Evolutionary conservation across 2,888 invertebrate species (phyloP).

Genomic region (Merodon equestris): DNA sequence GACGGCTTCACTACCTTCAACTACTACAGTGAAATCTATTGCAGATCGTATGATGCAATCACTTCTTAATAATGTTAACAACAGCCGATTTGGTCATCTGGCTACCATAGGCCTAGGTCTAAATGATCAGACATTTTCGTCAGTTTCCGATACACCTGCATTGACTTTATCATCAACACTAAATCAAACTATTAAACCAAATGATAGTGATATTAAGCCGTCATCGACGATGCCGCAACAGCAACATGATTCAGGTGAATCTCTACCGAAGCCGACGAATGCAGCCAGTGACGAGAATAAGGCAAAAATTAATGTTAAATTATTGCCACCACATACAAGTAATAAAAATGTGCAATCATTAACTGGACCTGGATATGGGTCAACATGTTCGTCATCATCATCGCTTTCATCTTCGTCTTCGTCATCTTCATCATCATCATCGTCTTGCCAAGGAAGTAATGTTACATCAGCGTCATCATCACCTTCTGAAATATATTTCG

Average conservation of each 20-base stretch:
- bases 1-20: slow-evolving; percentile 53
- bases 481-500: slow-evolving; percentile 74
- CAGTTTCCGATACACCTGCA: not conserved
- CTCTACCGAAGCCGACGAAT: slow-evolving; percentile 10
- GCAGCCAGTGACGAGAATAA: slow-evolving; percentile 39
- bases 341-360: slow-evolving; percentile 64
- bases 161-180: too few species aligned
- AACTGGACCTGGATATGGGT: slow-evolving; percentile 51
- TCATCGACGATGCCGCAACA: slow-evolving; percentile 40
- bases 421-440: slow-evolving; percentile 63
- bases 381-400: slow-evolving; percentile 72
- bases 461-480: slow-evolving; percentile 67
- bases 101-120: slow-evolving; percentile 72
- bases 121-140: slow-evolving; percentile 33
- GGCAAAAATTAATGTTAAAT: slow-evolving; percentile 38
- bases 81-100: slow-evolving; percentile 75
- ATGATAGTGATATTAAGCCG: slow-evolving; percentile 35
- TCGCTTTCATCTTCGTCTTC: slow-evolving; percentile 52
- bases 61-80: slow-evolving; percentile 71
- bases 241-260: slow-evolving; percentile 39
- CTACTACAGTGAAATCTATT: slow-evolving; percentile 70
- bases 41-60: slow-evolving; percentile 71
- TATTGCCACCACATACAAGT: slow-evolving; percentile 50
- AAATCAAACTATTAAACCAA: slow-evolving; percentile 1
- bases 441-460: slow-evolving; percentile 58